Percentiles rank a stretch among this genome's conserved stretches.
phyloP scores from a whole-genome alignment of 2,113 vertebrate species.

The Lucifuga dentata region DNA sequence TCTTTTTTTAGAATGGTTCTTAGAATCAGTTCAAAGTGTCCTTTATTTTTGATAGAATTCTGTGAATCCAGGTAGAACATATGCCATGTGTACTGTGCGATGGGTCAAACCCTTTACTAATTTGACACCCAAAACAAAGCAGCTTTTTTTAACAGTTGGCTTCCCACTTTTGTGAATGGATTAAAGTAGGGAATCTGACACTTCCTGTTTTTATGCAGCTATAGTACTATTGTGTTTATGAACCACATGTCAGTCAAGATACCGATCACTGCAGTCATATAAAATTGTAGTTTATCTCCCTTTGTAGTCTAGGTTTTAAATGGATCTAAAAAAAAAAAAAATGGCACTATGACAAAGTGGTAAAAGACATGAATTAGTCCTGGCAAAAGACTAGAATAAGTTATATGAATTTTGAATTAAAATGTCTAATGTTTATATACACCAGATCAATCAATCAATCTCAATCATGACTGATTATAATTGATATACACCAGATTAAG shows the following conservation, averaged over 20 bases:
- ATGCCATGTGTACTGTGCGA: constrained; percentile 36
- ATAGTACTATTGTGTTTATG: constrained; percentile 55
- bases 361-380: not conserved
- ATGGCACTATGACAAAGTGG: not conserved
- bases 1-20: constrained; percentile 19
- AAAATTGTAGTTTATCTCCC: constrained; percentile 2
- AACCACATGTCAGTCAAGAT: constrained; percentile 50
- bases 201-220: constrained; percentile 74
- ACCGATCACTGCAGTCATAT: constrained; percentile 21
- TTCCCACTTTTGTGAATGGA: constrained; percentile 48
- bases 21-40: constrained; percentile 13
- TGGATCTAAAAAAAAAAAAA: not conserved
- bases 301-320: constrained; percentile 1
- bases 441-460: too few relatives aligned
- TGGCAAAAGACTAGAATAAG: too few relatives aligned
- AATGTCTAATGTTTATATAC: too few relatives aligned
- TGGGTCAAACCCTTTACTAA: constrained; percentile 21
- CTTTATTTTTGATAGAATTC: constrained; percentile 50
- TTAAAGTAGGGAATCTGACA: constrained; percentile 49
- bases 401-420: too few relatives aligned
- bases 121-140: constrained; percentile 61
- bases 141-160: constrained; percentile 23
- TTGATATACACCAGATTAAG: too few relatives aligned
- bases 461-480: too few relatives aligned
- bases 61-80: constrained; percentile 51